Evolutionary conservation across 2,888 invertebrate genomes (phyloP), one percentile per base, ranked within the genome.

Genomic region (Esperia sulphurella): DNA sequence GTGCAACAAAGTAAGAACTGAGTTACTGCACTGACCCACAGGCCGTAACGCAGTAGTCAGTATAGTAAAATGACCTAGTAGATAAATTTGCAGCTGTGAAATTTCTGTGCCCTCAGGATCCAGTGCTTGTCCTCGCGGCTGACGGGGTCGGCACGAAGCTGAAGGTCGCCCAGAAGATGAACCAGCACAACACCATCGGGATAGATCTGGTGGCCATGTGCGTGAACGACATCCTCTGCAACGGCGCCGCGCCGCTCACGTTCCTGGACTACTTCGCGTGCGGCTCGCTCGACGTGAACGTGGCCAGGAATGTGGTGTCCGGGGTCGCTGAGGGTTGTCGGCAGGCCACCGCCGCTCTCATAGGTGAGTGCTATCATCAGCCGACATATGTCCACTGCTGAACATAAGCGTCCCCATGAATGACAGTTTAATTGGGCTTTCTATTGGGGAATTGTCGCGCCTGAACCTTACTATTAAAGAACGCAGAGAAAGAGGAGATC

Each of bases 131-230:
- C 0, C 93, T 98, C 39, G 98, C 98, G 0, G 96, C 98, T 0
- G 98, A 98, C 86, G 99, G 99, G n/a, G 98, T 99, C 13, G 99
- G 99, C 45, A 98, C 98, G 0, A 99, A 99, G 80, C 91, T 99
- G 8, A 96, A 96, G 90, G 95, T 97, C 53, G 98, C 98, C 0
- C 95, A 97, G 76, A 92, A 92, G 61, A 92, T 92, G 54, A 92
- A 92, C 46, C 90, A 92, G 9, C 96, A 98, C 79, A 86, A 91
- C 53, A 95, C 95, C 0, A 94, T 99, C 53, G 99, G 99, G 33
- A 93, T 97, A 51, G 99, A 99, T 87, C 90, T 99, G 51, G 99
- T 99, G 1, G 99, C 98, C 8, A 99, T 99, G 99, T 99, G 98
- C 74, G 98, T 97, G 6, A 99, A 99, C 85, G 99, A 99, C 80